Percentiles rank a stretch among this genome's conserved stretches.
Evolutionary conservation across 2,797 vertebrate species (phyloP).

Genomic region (Bufotes viridis): DNA sequence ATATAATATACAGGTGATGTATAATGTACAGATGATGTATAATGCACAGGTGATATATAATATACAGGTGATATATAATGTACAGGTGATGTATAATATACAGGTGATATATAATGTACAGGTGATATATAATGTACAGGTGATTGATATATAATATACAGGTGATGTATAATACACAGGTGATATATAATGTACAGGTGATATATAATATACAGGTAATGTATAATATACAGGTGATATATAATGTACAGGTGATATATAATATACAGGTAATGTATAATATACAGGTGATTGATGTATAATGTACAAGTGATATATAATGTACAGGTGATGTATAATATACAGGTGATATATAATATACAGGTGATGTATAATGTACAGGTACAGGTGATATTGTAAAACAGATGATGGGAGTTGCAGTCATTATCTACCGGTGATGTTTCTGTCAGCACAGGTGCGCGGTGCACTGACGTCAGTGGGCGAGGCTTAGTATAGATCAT

Average conservation of each 20-base stretch:
- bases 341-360: not conserved
- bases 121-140: not conserved
- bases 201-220: not conserved
- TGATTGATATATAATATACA: not conserved
- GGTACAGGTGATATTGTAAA: not conserved
- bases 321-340: not conserved
- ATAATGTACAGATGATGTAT: not conserved
- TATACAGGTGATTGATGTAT: not conserved
- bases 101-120: not conserved
- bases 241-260: not conserved
- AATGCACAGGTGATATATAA: not conserved
- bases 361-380: not conserved
- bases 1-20: not conserved
- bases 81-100: not conserved
- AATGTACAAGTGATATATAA: not conserved
- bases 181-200: not conserved
- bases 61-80: not conserved
- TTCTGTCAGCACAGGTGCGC: not conserved
- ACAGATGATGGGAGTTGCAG: not conserved
- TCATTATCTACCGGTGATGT: not conserved
- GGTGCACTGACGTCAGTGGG: constrained; percentile 15
- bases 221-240: not conserved
- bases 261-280: not conserved
- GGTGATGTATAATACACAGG: not conserved
- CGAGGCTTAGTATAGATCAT: not conserved